Conservation (phyloP, 2,113 vertebrate genomes). For the Notarius lentiginosus region DNA sequence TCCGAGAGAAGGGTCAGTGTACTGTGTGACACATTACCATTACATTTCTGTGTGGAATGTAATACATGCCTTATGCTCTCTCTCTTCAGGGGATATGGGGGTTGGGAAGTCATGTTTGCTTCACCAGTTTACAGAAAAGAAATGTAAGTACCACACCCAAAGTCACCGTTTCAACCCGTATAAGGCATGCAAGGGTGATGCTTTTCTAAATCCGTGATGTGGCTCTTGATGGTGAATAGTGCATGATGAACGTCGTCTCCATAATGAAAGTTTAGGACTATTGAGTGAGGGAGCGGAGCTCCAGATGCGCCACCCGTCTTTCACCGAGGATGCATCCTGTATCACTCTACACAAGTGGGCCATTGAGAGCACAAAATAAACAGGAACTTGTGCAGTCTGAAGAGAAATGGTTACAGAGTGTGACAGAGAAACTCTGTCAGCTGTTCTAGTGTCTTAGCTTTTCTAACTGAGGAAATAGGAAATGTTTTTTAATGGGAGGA, state of each 20-base stretch:
- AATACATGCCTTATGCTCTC: constrained; percentile 1
- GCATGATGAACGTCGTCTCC: constrained; percentile 12
- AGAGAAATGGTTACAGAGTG: neutral
- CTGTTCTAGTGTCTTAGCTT: constrained; percentile 11
- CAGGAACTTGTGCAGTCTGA: constrained; percentile 19
- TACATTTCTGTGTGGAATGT: constrained; percentile 23
- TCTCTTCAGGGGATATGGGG: constrained; percentile 74
- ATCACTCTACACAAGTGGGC: constrained; percentile 25
- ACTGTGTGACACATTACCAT: neutral
- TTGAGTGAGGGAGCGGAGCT: neutral
- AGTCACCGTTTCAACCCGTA: neutral
- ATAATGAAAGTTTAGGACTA: neutral
- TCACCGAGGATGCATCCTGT: constrained; percentile 32
- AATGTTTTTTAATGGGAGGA: neutral
- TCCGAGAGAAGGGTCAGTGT: neutral
- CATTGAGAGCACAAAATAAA: constrained; percentile 39
- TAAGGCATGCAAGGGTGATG: neutral
- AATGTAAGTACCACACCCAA: constrained; percentile 70
- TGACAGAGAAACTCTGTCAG: constrained; percentile 7
- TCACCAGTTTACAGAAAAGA: constrained; percentile 81
- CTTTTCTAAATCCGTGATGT: neutral
- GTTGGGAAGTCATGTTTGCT: constrained; percentile 81
- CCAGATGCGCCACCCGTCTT: constrained; percentile 22
- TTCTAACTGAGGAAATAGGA: neutral
- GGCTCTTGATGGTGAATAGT: constrained; percentile 16